Conservation (phyloP, 2,888 invertebrate genomes). For the Limnephilus marmoratus region DNA sequence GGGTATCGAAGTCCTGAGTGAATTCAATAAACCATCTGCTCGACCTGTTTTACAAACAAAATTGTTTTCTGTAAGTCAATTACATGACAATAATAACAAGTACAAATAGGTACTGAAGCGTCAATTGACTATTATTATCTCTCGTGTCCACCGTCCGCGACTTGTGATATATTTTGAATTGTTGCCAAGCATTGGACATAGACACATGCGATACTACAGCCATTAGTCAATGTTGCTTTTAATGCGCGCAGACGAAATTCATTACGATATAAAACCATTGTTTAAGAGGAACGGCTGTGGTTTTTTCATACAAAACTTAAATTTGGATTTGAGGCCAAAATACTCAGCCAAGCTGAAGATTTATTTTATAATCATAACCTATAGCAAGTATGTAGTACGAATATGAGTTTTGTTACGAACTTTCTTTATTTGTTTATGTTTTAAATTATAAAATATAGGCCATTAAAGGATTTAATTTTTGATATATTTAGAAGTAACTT, state of each 20-base stretch:
- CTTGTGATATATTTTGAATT: neutral
- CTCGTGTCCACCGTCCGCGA: neutral
- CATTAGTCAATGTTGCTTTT: neutral
- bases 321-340: too few relatives aligned
- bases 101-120: neutral
- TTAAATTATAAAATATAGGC: too few relatives aligned
- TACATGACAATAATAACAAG: neutral
- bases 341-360: too few relatives aligned
- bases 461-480: too few relatives aligned
- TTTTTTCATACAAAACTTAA: too few relatives aligned
- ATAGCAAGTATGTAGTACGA: too few relatives aligned
- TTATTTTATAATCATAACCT: too few relatives aligned
- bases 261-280: neutral
- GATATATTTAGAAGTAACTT: too few relatives aligned
- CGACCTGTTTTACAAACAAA: neutral
- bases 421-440: too few relatives aligned
- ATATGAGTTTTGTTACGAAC: too few relatives aligned
- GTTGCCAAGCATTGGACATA: neutral
- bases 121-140: neutral
- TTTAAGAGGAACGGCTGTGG: neutral
- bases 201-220: neutral
- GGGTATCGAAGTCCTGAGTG: neutral
- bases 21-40: neutral
- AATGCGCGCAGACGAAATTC: neutral
- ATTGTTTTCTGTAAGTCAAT: neutral